Evolutionary conservation across 35 echinoderm and acorn worm species (phyloP).

Genomic region (Nesometra sesokonis): DNA sequence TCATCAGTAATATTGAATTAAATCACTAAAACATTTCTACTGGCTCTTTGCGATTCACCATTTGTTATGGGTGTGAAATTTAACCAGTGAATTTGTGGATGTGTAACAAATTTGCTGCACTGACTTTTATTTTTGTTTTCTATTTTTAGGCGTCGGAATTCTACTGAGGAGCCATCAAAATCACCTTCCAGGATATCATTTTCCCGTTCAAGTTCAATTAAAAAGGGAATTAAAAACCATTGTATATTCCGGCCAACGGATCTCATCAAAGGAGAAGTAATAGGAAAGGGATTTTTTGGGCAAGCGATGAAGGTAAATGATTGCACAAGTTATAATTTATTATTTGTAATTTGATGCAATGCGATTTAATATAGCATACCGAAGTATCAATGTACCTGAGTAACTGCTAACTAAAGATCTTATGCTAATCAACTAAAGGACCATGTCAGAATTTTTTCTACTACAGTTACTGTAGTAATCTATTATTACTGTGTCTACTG

Average conservation of each 20-base stretch:
- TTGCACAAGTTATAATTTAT: not conserved
- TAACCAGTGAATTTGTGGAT: no score
- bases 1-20: no score
- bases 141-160: not conserved
- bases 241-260: constrained; percentile 76
- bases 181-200: not conserved
- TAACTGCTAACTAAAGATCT: no score
- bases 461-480: no score
- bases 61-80: no score
- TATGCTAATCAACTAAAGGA: no score
- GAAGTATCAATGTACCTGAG: not conserved
- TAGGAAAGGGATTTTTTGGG: constrained; percentile 83
- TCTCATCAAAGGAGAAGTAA: constrained; percentile 77
- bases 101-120: no score
- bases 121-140: not conserved
- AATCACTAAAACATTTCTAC: no score
- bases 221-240: constrained; percentile 46
- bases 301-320: constrained; percentile 67
- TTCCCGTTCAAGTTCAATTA: constrained; percentile 46
- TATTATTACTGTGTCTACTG: no score
- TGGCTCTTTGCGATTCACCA: no score
- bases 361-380: not conserved
- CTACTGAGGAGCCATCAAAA: not conserved
- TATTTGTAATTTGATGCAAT: not conserved
- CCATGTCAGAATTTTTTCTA: no score